Percentiles rank a stretch among this genome's conserved stretches.
phyloP scores from a whole-genome alignment of 2,888 invertebrate species.

The Scaptomyza parva region DNA sequence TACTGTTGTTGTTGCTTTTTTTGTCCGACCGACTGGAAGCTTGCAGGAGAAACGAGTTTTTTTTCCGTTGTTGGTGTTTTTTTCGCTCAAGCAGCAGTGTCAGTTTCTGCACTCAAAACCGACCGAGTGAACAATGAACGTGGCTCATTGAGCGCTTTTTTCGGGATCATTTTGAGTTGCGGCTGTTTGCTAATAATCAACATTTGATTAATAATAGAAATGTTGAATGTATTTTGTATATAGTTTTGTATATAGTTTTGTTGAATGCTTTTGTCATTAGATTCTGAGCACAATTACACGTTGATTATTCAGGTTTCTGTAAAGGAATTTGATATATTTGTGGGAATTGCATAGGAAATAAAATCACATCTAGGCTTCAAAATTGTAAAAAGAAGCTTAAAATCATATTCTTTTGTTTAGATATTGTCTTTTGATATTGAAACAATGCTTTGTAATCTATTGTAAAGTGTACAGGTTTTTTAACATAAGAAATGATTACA shows the following conservation, averaged over 20 bases:
- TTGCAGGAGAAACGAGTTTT: constrained; percentile 69
- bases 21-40: constrained; percentile 59
- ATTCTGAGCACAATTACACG: constrained; percentile 34
- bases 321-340: constrained; percentile 58
- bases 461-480: background rate
- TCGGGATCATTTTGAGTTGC: constrained; percentile 24
- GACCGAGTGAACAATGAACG: constrained; percentile 14
- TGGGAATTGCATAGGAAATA: constrained; percentile 41
- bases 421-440: background rate
- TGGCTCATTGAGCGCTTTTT: constrained; percentile 38
- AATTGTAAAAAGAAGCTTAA: background rate
- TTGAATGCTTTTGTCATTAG: constrained; percentile 9
- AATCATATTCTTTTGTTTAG: constrained; percentile 7
- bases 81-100: constrained; percentile 40
- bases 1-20: constrained; percentile 30
- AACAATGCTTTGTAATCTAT: background rate
- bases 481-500: too few species aligned
- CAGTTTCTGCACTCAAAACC: constrained; percentile 30
- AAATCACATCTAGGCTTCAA: background rate
- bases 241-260: constrained; percentile 1
- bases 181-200: constrained; percentile 43
- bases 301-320: constrained; percentile 41
- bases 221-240: constrained; percentile 15
- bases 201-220: constrained; percentile 59
- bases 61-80: background rate